Evolutionary conservation across 2,113 vertebrate species (phyloP).

Genomic region (Calonectris borealis): DNA sequence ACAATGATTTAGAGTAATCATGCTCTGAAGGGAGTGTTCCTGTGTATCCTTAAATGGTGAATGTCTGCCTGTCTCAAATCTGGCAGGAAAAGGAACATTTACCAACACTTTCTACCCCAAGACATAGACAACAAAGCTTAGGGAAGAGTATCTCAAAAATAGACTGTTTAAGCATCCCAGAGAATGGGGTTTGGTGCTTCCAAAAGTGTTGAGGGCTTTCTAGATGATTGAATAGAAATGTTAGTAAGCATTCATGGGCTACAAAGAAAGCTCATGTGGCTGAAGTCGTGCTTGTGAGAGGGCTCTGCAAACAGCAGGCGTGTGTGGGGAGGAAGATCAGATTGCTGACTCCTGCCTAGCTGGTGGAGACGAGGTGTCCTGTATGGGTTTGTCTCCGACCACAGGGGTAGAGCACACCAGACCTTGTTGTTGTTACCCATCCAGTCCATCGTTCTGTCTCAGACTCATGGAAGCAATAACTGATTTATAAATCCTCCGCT

Average conservation of each 20-base stretch:
- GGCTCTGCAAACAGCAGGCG: background rate
- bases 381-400: rapidly evolving
- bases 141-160: background rate
- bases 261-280: rapidly evolving
- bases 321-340: background rate
- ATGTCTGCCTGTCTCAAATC: background rate
- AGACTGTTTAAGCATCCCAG: too few species aligned
- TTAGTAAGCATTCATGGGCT: background rate
- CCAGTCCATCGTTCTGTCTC: background rate
- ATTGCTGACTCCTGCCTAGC: background rate
- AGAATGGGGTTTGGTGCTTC: background rate
- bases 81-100: background rate
- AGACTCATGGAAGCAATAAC: background rate
- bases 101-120: background rate
- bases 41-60: background rate
- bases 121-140: background rate
- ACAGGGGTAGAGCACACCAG: background rate
- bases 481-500: background rate
- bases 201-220: background rate
- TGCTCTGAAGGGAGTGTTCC: background rate
- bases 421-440: background rate
- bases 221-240: background rate
- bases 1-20: background rate
- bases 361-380: background rate
- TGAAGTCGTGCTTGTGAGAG: background rate